A percentile compares a stretch with the other conserved stretches of the same genome.
Evolutionary conservation across 92 coral and sea anemone species (phyloP).

Genomic region (Palythoa caribaeorum): DNA sequence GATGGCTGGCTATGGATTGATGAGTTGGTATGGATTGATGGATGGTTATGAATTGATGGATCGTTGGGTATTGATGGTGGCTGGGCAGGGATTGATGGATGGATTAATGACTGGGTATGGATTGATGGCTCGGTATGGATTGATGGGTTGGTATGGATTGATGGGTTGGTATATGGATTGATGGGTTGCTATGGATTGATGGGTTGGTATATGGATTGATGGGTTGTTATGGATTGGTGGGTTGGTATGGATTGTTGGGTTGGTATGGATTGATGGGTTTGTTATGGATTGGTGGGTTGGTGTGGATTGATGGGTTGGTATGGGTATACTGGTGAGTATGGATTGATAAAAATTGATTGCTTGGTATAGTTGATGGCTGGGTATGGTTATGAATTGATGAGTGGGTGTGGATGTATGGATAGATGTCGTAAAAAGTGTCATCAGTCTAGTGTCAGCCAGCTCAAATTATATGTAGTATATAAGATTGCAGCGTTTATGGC

Average conservation of each 20-base stretch:
- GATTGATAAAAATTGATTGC: neutral
- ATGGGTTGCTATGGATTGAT: neutral
- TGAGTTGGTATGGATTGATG: neutral
- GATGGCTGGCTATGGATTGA: too few species aligned
- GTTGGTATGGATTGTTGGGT: too few species aligned
- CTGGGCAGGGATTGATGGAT: too few species aligned
- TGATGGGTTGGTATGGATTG: neutral
- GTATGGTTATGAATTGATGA: neutral
- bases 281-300: neutral
- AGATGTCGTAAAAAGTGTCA: too few species aligned
- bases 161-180: too few species aligned
- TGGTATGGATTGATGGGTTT: neutral
- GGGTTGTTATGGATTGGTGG: neutral
- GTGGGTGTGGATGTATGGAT: neutral
- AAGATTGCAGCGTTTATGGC: too few species aligned
- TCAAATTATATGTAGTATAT: too few species aligned
- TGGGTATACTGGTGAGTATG: neutral
- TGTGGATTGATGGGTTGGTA: neutral
- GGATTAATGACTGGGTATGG: neutral
- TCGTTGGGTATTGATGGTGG: too few species aligned
- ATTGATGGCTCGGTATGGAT: neutral
- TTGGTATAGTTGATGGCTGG: neutral
- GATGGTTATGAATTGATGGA: too few species aligned
- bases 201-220: too few species aligned
- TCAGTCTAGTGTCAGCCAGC: too few species aligned